Evolutionary conservation across 2,797 vertebrate species (phyloP).

Genomic region (Tragopan temminckii): DNA sequence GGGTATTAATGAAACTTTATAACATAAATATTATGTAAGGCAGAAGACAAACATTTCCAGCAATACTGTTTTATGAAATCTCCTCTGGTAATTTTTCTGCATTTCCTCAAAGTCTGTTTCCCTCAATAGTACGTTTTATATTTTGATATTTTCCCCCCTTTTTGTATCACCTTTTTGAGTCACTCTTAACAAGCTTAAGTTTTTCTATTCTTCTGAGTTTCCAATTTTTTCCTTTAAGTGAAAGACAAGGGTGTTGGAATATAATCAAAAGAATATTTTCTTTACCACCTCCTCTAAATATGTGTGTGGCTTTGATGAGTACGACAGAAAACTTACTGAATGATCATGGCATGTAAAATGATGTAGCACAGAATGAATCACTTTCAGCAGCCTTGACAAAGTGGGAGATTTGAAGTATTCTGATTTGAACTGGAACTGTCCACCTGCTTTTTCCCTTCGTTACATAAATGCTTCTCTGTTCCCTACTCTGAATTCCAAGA

Average conservation of each 20-base stretch:
- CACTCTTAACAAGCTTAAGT: not conserved
- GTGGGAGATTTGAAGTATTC: constrained; percentile 22
- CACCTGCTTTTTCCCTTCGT: constrained; percentile 41
- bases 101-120: not conserved
- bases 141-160: not conserved
- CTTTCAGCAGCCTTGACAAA: constrained; percentile 23
- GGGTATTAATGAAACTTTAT: not conserved
- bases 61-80: not conserved
- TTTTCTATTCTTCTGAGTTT: not conserved
- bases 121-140: not conserved
- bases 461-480: not conserved
- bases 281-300: not conserved
- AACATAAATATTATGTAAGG: not conserved
- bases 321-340: not conserved
- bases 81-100: not conserved
- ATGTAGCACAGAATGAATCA: constrained; percentile 27
- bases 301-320: not conserved
- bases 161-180: not conserved
- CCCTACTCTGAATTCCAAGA: constrained; percentile 1
- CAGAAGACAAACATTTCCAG: not conserved
- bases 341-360: not conserved
- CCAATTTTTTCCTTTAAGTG: not conserved
- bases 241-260: not conserved
- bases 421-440: not conserved
- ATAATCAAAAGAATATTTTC: not conserved